Percentiles rank a stretch among this genome's conserved stretches.
These are phyloP conservation scores for Helicorthomorpha holstii DNA, from an alignment of 1,140 invertebrate species.

Conservation along the genomic window DNA sequence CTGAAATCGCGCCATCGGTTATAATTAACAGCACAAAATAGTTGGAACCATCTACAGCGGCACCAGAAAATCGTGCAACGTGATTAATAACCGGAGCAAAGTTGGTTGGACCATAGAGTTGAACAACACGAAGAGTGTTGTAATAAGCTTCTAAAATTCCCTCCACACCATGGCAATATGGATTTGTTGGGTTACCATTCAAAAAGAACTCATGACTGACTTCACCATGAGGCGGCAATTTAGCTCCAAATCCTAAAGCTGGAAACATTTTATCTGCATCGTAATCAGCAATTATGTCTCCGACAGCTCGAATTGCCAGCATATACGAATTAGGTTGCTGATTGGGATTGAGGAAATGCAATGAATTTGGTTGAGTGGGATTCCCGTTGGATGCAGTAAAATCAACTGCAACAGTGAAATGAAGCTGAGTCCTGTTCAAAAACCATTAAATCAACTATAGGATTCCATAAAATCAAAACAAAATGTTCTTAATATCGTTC, in stretches of 20 bases:
- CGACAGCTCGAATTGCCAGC: conserved; percentile 34
- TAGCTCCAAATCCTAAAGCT: conserved; percentile 37
- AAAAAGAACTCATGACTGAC: conserved; percentile 32
- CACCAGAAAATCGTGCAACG: conserved; percentile 22
- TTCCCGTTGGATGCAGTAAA: conserved; percentile 47
- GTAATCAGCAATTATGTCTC: conserved; percentile 40
- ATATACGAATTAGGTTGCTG: conserved; percentile 32
- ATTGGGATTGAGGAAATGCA: conserved; percentile 32
- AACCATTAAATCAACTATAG: not conserved
- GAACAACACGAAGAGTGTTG: conserved; percentile 27
- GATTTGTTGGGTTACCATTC: conserved; percentile 36
- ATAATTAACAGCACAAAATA: conserved; percentile 46
- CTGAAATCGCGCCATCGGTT: conserved; percentile 48
- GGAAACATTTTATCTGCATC: conserved; percentile 18
- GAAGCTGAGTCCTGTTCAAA: conserved; percentile 27
- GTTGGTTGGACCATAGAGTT: conserved; percentile 35
- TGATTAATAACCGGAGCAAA: conserved; percentile 32
- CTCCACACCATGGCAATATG: conserved; percentile 34
- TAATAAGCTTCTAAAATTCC: conserved; percentile 7
- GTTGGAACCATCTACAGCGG: conserved; percentile 28
- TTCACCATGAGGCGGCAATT: conserved; percentile 29
- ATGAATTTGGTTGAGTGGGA: conserved; percentile 30
- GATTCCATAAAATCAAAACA: not conserved
- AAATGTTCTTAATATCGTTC: not conserved
- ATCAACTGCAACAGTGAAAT: conserved; percentile 45